These are phyloP conservation scores for Ctena decussata DNA, from an alignment of 2,888 invertebrate genomes.

Conservation along the genomic window DNA sequence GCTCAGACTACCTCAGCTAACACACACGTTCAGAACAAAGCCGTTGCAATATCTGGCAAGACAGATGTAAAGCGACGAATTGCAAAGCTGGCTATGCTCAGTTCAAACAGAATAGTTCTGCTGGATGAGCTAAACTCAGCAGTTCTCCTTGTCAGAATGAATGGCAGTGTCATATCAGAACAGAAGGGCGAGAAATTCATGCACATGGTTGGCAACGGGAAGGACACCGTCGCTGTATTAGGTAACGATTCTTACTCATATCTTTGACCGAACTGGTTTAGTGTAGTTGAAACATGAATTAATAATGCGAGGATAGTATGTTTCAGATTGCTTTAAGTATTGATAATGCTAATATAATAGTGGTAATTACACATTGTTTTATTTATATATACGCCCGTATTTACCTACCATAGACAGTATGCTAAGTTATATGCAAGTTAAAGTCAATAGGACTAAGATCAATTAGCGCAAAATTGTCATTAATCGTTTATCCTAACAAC, in stretches of 20 bases:
- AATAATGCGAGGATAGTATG: no score
- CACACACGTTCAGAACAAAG: neutral
- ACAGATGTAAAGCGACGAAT: neutral
- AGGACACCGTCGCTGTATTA: neutral
- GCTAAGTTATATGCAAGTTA: no score
- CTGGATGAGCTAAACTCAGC: conserved; percentile 9
- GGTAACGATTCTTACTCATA: neutral
- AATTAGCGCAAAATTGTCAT: no score
- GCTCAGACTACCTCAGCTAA: neutral
- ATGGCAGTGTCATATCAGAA: conserved; percentile 13
- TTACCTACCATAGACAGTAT: no score
- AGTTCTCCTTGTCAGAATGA: neutral
- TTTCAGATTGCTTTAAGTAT: no score
- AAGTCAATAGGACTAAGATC: no score
- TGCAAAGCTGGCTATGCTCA: neutral
- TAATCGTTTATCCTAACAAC: no score
- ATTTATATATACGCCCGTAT: no score
- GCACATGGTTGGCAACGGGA: neutral
- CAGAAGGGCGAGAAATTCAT: neutral
- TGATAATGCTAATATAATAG: no score
- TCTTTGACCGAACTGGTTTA: no score
- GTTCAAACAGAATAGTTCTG: neutral
- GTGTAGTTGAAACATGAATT: no score
- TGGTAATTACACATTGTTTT: no score
- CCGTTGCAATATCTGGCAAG: neutral